Evolutionary conservation across 2,888 invertebrate species (phyloP), one percentile per base, ranked within the genome.

Genomic region (Priocnemis perturbator): DNA sequence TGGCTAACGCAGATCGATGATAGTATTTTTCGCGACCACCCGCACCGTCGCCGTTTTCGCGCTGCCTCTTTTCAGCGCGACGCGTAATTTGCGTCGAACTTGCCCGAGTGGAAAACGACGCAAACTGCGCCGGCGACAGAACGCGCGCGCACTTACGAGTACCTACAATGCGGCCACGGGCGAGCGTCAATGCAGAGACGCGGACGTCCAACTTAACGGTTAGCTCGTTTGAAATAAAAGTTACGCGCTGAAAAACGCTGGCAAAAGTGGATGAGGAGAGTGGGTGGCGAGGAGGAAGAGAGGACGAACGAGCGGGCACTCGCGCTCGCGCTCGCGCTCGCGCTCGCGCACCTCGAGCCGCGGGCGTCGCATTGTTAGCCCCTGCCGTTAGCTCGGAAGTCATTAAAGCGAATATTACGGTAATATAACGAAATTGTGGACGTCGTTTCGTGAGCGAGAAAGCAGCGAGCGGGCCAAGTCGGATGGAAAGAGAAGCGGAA

Each of bases 341-440:
- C n/a, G n/a, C n/a, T n/a, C n/a, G 53, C 47, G 19, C 20, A 52
- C 45, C 23, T 58, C 64, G 20, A 17, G 67, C 60, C 64, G 64
- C 64, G 64, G 45, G 23, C 64, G 59, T 64, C 60, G 66, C 62
- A 62, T 55, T 62, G 67, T 68, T 60, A 62, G 23, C 66, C 50
- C 62, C 20, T 50, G 67, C 26, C 44, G 52, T n/a, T 14, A 50
- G 55, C 61, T 52, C 45, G 58, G 37, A 62, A 71, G 73, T 73
- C 74, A 76, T 83, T 81, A 81, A 77, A 81, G 68, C 73, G 76
- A 78, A 73, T 75, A 76, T 83, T 82, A 78, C 76, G 76, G 68
- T 73, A 74, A 81, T 77, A 78, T 67, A 75, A 73, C 71, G 78
- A 82, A 82, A 82, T 78, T 77, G 77, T 74, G 67, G 60, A 60